These are phyloP conservation scores for Campylorhamphus procurvoides DNA, from an alignment of 2,113 vertebrate genomes.

Conservation along the genomic window DNA sequence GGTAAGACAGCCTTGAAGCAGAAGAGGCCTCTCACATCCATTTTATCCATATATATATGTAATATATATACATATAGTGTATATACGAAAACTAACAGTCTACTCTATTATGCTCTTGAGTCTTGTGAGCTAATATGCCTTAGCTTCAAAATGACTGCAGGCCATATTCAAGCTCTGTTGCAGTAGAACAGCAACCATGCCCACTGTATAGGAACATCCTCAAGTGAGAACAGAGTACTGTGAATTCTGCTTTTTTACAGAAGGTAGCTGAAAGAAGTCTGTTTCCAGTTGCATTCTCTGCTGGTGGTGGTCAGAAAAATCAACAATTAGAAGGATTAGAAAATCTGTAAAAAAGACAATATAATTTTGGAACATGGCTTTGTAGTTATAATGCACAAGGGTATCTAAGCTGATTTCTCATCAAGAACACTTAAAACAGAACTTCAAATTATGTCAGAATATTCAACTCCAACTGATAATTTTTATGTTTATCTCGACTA, in stretches of 20 bases:
- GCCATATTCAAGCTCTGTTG: not conserved
- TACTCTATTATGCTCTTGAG: not conserved
- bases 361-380: not conserved
- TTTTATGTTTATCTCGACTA: not conserved
- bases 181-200: not conserved
- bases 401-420: not conserved
- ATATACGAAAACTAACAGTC: not conserved
- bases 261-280: not conserved
- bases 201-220: not conserved
- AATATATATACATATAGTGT: too few relatives aligned
- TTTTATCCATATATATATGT: not conserved
- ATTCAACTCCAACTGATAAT: not conserved
- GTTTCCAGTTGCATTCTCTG: accelerated
- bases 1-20: not conserved
- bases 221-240: not conserved
- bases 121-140: not conserved
- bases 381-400: not conserved
- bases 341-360: not conserved
- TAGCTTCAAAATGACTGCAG: not conserved
- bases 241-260: not conserved
- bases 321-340: not conserved
- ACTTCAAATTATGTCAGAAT: not conserved
- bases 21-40: not conserved
- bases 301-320: not conserved
- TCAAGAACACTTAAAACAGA: not conserved